These are phyloP conservation scores for Vulpes ferrilata DNA, from an alignment of 2,113 vertebrate genomes.

Conservation along the genomic window DNA sequence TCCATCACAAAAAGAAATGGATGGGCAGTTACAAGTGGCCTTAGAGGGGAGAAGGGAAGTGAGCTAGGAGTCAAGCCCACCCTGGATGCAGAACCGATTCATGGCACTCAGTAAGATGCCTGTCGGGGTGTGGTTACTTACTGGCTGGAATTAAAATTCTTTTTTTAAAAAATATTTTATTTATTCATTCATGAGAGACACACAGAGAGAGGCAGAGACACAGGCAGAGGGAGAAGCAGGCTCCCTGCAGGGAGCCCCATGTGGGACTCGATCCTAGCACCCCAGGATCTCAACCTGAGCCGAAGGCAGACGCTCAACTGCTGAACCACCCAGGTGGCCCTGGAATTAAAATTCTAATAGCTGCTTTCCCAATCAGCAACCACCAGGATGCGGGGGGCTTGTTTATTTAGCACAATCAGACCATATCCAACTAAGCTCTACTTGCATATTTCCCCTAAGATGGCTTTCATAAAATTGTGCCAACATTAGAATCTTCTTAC, in stretches of 20 bases:
- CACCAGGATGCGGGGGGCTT: background rate
- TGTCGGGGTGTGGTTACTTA: background rate
- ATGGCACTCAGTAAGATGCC: background rate
- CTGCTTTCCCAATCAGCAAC: conserved; percentile 11
- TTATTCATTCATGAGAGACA: too few species aligned
- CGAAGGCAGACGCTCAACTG: too few species aligned
- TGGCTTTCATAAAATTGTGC: background rate
- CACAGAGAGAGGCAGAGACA: too few species aligned
- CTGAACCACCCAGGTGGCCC: background rate
- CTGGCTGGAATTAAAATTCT: conserved; percentile 62
- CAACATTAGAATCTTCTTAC: conserved; percentile 28
- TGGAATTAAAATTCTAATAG: conserved; percentile 64
- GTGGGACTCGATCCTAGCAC: too few species aligned
- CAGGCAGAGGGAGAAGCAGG: too few species aligned
- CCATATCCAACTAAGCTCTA: conserved; percentile 11
- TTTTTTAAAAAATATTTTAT: too few species aligned
- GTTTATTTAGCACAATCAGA: conserved; percentile 58
- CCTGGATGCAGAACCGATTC: background rate
- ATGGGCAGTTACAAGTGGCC: background rate
- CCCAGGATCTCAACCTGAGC: too few species aligned
- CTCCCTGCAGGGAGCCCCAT: too few species aligned
- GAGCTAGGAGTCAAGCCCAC: background rate
- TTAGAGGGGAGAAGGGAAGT: background rate
- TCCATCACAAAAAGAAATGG: conserved; percentile 47
- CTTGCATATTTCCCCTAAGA: background rate